Evolutionary conservation across 2,888 invertebrate genomes (phyloP), one percentile per base, ranked within the genome.

Genomic region (Lissonota sp.): DNA sequence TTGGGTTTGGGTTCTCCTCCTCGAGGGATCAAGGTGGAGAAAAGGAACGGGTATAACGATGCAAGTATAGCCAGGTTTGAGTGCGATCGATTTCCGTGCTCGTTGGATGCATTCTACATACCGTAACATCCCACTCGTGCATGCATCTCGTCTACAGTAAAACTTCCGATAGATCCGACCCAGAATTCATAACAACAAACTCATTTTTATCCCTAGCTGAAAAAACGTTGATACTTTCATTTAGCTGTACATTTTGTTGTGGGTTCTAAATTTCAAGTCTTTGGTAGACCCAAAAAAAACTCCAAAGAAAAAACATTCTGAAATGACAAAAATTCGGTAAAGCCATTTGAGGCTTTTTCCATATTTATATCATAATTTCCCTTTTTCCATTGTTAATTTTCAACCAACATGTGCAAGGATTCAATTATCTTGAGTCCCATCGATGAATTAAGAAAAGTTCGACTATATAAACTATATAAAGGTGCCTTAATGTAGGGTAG

Each of bases 401-500:
- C 10, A 49, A 2, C 0, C 4, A 49, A 8, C 6, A 49, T n/a
- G 49, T 49, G 46, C 46, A n/a, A 6, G 0, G n/a, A 49, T 49
- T 49, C 10, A 7, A 1, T 8, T 10, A 49, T n/a, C 5, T 49
- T 6, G 5, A n/a, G 12, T 49, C 49, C 7, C 10, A n/a, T n/a
- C 12, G n/a, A 49, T 42, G 0, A 63, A 12, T 39, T 73, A 73
- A 63, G 55, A 8, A 16, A 57, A 55, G 44, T 51, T 57, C 39
- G 60, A 71, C 64, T 64, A 64, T 77, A 64, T 26, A 64, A 12
- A 49, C 66, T 60, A 69, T 60, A 69, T 16, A 63, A 77, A 80
- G 76, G 72, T 73, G 69, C 69, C 26, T 80, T 80, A 71, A 80
- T 77, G 80, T 80, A 77, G 80, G 73, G 77, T 77, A 80, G 77